Conservation (phyloP, 2,113 vertebrate genomes). For the Hiodon alosoides region DNA sequence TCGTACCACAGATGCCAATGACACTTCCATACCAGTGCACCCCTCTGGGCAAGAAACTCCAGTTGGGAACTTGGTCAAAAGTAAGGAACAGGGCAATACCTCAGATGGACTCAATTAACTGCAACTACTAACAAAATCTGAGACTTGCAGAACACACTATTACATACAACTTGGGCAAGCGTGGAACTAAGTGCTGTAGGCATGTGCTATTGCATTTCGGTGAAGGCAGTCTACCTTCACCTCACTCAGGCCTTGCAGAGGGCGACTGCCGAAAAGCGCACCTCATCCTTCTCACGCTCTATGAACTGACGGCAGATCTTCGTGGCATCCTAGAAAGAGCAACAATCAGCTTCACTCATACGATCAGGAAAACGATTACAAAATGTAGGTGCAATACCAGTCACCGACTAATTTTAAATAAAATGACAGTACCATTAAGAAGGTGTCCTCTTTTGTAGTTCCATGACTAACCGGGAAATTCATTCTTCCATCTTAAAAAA, state of each 20-base stretch:
- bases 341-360: background rate
- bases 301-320: slow-evolving; percentile 85
- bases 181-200: slow-evolving; percentile 36
- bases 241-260: slow-evolving; percentile 72
- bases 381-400: background rate
- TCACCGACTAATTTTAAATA: background rate
- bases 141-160: slow-evolving; percentile 12
- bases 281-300: slow-evolving; percentile 83
- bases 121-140: slow-evolving; percentile 10
- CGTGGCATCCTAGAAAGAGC: slow-evolving; percentile 75
- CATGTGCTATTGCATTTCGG: slow-evolving; percentile 32
- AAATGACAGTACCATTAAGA: slow-evolving; percentile 67
- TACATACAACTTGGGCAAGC: slow-evolving; percentile 6
- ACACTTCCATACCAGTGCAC: background rate
- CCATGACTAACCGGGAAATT: slow-evolving; percentile 81
- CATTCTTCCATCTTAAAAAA: slow-evolving; percentile 78
- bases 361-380: background rate
- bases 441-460: slow-evolving; percentile 66
- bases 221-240: background rate
- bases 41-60: background rate
- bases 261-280: slow-evolving; percentile 90
- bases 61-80: background rate
- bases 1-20: background rate
- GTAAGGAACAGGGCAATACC: slow-evolving; percentile 16
- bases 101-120: slow-evolving; percentile 46